phyloP scores from a whole-genome alignment of 2,113 vertebrate genomes.

The Pavo muticus region DNA sequence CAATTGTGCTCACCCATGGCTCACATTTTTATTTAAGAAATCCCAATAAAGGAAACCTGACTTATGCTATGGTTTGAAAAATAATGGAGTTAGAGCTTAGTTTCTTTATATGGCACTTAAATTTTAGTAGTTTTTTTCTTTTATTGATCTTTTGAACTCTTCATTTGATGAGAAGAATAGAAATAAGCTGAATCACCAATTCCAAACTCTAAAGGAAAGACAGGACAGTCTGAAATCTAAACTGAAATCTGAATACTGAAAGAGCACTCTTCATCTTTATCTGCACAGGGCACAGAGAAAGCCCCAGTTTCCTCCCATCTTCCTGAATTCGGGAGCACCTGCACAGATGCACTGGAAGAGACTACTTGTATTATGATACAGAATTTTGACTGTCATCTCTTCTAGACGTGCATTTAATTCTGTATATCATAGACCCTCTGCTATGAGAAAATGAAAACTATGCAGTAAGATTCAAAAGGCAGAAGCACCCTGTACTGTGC shows the following conservation, averaged over 20 bases:
- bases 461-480: background rate
- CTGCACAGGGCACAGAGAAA: background rate
- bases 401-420: background rate
- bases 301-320: background rate
- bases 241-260: background rate
- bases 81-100: constrained; percentile 6
- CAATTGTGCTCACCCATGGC: background rate
- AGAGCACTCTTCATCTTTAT: background rate
- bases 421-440: fast-evolving
- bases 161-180: background rate
- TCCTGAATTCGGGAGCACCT: background rate
- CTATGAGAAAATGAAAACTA: background rate
- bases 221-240: background rate
- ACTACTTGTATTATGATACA: background rate
- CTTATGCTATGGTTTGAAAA: constrained; percentile 23
- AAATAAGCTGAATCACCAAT: background rate
- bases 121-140: constrained; percentile 7
- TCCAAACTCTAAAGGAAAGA: background rate
- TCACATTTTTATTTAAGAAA: constrained; percentile 55
- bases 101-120: constrained; percentile 26
- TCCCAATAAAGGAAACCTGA: background rate
- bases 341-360: background rate
- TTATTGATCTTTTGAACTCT: constrained; percentile 25
- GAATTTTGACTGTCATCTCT: fast-evolving
- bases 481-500: background rate